Conservation (phyloP, 2,888 invertebrate genomes). For the Parapristionchus giblindavisi region DNA sequence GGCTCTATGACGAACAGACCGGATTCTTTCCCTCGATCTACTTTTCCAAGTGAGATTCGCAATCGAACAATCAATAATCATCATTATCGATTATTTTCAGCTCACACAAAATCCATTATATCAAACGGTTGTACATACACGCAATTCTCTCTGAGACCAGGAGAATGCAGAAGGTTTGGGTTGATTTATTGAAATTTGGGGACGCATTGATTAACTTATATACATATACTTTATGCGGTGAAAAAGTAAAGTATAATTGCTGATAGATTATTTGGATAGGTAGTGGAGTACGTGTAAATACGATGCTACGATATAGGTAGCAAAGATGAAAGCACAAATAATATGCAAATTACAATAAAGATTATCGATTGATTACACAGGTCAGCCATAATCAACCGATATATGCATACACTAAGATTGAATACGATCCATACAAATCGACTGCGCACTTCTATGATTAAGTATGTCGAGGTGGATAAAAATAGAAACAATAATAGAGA, state of each 20-base stretch:
- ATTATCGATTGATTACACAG: neutral
- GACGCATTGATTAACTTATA: too few species aligned
- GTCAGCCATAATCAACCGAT: neutral
- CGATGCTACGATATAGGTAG: neutral
- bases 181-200: too few species aligned
- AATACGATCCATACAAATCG: constrained; percentile 14
- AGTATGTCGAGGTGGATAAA: neutral
- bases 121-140: constrained; percentile 21
- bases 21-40: constrained; percentile 28
- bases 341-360: neutral
- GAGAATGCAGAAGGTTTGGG: constrained; percentile 11
- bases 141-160: constrained; percentile 15
- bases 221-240: too few species aligned
- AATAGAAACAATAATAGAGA: neutral
- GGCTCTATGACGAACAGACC: constrained; percentile 20
- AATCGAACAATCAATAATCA: neutral
- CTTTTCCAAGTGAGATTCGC: constrained; percentile 3
- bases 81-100: neutral
- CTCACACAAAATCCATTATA: neutral
- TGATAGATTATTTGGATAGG: too few species aligned
- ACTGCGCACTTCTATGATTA: constrained; percentile 8
- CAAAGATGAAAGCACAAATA: neutral
- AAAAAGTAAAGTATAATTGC: neutral
- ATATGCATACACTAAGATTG: constrained; percentile 26
- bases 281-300: too few species aligned